A percentile compares a stretch with the other conserved stretches of the same genome.
Conservation (phyloP, 2,888 invertebrate species). For the Omphaloscelis lunosa region DNA sequence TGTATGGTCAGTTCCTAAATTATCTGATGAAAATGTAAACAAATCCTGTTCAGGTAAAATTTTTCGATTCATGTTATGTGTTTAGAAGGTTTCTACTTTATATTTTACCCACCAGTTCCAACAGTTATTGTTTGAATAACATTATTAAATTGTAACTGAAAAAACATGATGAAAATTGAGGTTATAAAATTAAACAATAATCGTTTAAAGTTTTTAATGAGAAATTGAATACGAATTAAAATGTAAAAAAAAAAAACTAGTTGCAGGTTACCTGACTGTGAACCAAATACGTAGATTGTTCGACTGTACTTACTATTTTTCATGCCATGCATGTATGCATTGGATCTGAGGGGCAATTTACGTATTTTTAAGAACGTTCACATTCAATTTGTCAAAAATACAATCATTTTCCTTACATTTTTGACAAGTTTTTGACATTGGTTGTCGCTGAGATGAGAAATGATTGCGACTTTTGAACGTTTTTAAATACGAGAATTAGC, state of each 20-base stretch:
- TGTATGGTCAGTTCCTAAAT: background rate
- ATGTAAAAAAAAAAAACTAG: background rate
- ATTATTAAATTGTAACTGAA: background rate
- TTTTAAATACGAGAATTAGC: no score
- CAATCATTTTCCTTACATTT: no score
- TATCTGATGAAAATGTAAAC: background rate
- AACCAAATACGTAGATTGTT: background rate
- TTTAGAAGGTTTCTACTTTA: background rate
- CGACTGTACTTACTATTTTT: background rate
- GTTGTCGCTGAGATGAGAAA: no score
- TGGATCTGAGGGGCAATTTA: background rate
- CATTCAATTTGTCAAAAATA: no score
- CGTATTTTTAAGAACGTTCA: no score
- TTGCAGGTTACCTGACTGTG: background rate
- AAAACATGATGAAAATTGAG: background rate
- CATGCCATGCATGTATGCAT: background rate
- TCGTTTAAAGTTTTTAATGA: no score
- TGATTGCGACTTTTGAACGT: no score
- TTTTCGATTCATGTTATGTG: no score
- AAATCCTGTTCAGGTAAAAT: background rate
- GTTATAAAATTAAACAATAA: no score
- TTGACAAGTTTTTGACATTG: no score
- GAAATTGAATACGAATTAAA: background rate
- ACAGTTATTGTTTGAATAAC: background rate
- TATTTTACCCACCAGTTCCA: background rate